A percentile compares a stretch with the other conserved stretches of the same genome.
Evolutionary conservation across 30 jellyfish, hydroid and myxozoan genomes (phyloP).

Genomic region (Turritopsis dohrnii): DNA sequence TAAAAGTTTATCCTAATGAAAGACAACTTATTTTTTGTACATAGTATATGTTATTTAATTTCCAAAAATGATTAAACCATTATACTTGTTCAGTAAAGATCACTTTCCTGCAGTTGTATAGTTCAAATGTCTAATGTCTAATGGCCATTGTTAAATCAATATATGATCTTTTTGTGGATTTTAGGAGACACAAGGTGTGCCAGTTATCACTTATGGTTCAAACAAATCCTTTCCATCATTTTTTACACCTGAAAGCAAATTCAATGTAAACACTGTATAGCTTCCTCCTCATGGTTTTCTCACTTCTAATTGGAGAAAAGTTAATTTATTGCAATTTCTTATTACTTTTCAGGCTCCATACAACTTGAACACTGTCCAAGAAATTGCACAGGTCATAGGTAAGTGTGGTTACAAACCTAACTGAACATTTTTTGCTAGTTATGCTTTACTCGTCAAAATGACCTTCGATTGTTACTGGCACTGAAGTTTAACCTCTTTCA

Average conservation of each 20-base stretch:
- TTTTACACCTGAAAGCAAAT: slow-evolving; percentile 73
- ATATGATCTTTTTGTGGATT: background rate
- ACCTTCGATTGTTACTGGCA: too few species aligned
- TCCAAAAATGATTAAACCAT: too few species aligned
- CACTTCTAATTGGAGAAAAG: background rate
- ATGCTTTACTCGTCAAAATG: too few species aligned
- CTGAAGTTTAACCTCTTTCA: slow-evolving; percentile 12
- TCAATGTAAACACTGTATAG: slow-evolving; percentile 35
- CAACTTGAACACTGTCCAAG: slow-evolving; percentile 32
- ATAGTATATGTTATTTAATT: too few species aligned
- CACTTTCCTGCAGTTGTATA: too few species aligned
- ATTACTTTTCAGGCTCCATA: slow-evolving; percentile 67
- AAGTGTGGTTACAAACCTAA: too few species aligned
- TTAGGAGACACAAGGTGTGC: slow-evolving; percentile 95
- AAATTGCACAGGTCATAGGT: slow-evolving; percentile 56
- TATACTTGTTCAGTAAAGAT: too few species aligned
- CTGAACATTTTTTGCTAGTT: too few species aligned
- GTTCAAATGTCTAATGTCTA: too few species aligned
- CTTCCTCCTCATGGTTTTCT: background rate
- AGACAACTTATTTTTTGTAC: too few species aligned
- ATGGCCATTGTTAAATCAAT: background rate
- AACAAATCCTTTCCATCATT: slow-evolving; percentile 73
- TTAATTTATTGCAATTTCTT: background rate
- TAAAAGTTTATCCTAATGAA: too few species aligned
- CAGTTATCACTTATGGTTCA: slow-evolving; percentile 69